Evolutionary conservation across 2,888 invertebrate genomes (phyloP).

Genomic region (Drosophila mayaguana): DNA sequence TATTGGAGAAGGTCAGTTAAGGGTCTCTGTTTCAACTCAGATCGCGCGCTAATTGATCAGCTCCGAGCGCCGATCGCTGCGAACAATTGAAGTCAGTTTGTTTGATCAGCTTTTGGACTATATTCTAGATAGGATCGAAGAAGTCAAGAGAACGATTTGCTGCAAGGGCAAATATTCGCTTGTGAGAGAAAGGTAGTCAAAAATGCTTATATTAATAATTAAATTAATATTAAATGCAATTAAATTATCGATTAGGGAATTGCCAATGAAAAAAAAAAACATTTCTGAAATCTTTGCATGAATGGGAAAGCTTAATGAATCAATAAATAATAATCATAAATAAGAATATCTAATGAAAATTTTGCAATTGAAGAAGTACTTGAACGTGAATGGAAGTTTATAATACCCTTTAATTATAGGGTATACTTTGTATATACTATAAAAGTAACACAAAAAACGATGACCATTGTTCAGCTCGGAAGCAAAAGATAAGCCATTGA

Average conservation of each 20-base stretch:
- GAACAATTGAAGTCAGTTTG: constrained; percentile 74
- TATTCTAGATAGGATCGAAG: neutral
- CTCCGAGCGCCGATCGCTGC: constrained; percentile 50
- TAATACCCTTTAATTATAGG: neutral
- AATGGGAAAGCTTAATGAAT: too few relatives aligned
- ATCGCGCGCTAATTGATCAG: constrained; percentile 37
- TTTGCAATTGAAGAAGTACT: neutral
- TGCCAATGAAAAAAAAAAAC: too few relatives aligned
- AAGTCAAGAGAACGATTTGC: constrained; percentile 29
- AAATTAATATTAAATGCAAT: neutral
- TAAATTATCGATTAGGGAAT: neutral
- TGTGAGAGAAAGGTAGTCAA: neutral
- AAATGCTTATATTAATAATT: too few relatives aligned
- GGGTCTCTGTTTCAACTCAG: constrained; percentile 30
- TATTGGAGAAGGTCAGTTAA: constrained; percentile 69
- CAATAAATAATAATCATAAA: too few relatives aligned
- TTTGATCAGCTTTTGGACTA: constrained; percentile 29
- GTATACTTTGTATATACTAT: neutral
- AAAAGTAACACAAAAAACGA: neutral
- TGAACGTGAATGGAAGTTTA: neutral
- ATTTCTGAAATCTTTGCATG: too few relatives aligned
- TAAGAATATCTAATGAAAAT: neutral
- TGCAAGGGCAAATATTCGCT: constrained; percentile 17
- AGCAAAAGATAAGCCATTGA: neutral
- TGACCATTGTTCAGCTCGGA: neutral